Base-by-base conservation (phyloP, 2,797 vertebrate species). In the Crenichthys baileyi region DNA sequence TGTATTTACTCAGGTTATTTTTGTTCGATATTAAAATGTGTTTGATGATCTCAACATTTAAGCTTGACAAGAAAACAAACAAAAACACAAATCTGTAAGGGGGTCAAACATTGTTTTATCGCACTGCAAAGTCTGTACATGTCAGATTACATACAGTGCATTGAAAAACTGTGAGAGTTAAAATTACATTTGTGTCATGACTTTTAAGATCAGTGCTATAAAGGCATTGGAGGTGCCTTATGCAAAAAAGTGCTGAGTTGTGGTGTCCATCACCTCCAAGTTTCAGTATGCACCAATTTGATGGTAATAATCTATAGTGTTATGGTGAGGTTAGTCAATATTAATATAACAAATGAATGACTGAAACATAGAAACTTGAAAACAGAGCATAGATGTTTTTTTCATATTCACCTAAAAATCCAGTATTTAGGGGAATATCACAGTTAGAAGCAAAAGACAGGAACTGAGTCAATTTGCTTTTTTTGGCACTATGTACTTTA, bases 361-460 rank as follows among this genome's bases (percentile, higher is more conserved):
- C 31, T 9, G 18, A 36, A 18, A 2, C 9, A 65, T 3, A 1
- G 8, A 39, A 18, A 39, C 22, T 39, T 20, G 22, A 18, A 20
- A 67, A 41, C 22, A 67, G 39, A 67, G 31, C 36, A 4, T 83
- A 77, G 70, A 46, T 68, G 83, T 1, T 16, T 70, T 86, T 67
- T 55, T 87, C 70, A 79, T 60, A 31, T 71, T 72, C 58, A 53
- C 58, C n/a, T 75, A 36, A 73, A 81, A 71, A 76, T 12, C 60
- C 73, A 79, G 70, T 7, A 11, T 39, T 76, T 65, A 15, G 13
- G 60, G 39, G 73, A 46, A 26, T 53, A 26, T 63, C 61, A 60
- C 24, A 76, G 56, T 55, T 50, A 72, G 56, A 41, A 7, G 18
- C 50, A 29, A 53, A 7, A 20, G 24, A 68, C 7, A 70, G 24